Evolutionary conservation across 2,113 vertebrate species (phyloP).

Genomic region (Poecilia latipinna): DNA sequence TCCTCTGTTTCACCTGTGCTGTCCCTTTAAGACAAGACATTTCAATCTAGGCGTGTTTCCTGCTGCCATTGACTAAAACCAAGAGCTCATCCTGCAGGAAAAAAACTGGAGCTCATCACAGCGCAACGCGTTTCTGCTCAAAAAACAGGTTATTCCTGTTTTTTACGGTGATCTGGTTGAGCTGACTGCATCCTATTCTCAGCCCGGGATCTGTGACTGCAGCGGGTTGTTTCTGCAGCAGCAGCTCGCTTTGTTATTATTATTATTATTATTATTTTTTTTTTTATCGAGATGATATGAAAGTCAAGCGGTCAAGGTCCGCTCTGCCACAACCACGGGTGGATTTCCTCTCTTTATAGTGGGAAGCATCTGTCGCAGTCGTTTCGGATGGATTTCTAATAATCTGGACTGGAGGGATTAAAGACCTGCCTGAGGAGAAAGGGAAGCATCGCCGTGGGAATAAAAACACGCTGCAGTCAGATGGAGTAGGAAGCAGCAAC

Average conservation of each 20-base stretch:
- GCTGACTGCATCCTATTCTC: neutral
- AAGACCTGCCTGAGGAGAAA: constrained; percentile 20
- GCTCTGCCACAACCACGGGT: constrained; percentile 41
- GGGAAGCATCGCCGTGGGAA: constrained; percentile 8
- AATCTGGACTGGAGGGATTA: constrained; percentile 10
- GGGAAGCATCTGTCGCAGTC: constrained; percentile 54
- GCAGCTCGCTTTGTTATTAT: constrained; percentile 27
- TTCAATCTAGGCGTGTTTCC: constrained; percentile 84
- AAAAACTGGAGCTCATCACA: constrained; percentile 22
- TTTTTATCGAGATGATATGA: constrained; percentile 67
- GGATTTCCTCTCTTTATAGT: constrained; percentile 27
- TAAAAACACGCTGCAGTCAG: constrained; percentile 43
- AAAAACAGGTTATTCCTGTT: constrained; percentile 3
- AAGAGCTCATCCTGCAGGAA: constrained; percentile 66
- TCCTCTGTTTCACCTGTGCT: constrained; percentile 63
- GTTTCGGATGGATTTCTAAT: constrained; percentile 33
- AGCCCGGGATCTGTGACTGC: constrained; percentile 1
- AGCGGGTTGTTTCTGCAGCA: neutral
- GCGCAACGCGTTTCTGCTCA: constrained; percentile 5
- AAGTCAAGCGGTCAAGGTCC: constrained; percentile 79
- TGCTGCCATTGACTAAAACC: constrained; percentile 79
- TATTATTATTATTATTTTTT: neutral
- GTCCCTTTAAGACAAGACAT: constrained; percentile 80
- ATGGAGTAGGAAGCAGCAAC: constrained; percentile 48
- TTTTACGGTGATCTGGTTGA: neutral